phyloP scores from a whole-genome alignment of 2,797 vertebrate genomes.

The Myotis vivesi region DNA sequence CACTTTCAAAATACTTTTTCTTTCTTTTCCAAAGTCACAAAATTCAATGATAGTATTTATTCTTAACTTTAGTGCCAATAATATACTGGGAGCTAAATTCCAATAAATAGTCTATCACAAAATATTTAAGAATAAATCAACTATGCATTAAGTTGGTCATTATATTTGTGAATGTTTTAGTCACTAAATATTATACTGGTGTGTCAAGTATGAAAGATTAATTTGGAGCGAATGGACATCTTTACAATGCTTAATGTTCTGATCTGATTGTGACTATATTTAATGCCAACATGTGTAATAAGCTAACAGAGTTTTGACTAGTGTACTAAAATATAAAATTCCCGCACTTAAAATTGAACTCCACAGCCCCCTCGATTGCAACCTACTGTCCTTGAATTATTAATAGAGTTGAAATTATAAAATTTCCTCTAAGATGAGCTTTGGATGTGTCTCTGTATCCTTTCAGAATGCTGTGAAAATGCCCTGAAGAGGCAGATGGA shows the following conservation, averaged over 20 bases:
- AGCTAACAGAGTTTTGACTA: background rate
- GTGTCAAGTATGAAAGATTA: background rate
- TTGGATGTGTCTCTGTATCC: background rate
- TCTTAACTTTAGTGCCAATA: background rate
- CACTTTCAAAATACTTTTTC: background rate
- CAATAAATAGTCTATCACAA: background rate
- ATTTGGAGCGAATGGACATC: background rate
- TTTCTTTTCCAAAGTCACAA: background rate
- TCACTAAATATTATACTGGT: background rate
- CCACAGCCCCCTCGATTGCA: background rate
- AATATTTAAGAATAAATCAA: background rate
- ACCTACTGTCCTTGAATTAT: slow-evolving; percentile 36
- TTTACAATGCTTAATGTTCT: background rate
- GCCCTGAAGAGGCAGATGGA: slow-evolving; percentile 67
- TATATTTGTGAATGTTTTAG: background rate
- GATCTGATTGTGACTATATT: background rate
- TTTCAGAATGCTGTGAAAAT: slow-evolving; percentile 50
- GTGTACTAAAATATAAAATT: background rate
- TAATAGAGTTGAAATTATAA: slow-evolving; percentile 36
- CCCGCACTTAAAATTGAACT: background rate
- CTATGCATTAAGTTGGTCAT: background rate
- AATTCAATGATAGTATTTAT: background rate
- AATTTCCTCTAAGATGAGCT: background rate
- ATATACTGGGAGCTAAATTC: background rate
- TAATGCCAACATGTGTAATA: background rate